Conservation (phyloP, 2,113 vertebrate genomes). For the Blennius ocellaris region DNA sequence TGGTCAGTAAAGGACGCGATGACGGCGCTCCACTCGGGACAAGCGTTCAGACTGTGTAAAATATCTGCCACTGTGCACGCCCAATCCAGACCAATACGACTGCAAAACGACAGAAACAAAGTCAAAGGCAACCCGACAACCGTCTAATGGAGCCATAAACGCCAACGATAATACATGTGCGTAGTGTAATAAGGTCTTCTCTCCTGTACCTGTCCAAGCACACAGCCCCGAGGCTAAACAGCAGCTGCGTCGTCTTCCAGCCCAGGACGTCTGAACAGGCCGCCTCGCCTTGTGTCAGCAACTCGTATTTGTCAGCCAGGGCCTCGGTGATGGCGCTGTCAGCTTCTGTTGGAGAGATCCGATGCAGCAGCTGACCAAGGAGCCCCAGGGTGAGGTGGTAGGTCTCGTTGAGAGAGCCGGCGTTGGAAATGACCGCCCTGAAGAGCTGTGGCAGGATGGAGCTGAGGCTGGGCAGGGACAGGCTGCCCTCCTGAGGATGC, state of each 20-base stretch:
- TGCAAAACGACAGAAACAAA: constrained; percentile 55
- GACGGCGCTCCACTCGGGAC: constrained; percentile 88
- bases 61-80: constrained; percentile 96
- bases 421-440: constrained; percentile 94
- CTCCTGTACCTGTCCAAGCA: constrained; percentile 92
- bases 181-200: not conserved
- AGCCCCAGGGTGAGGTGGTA: constrained; percentile 96
- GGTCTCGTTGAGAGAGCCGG: constrained; percentile 95
- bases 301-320: constrained; percentile 88
- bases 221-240: constrained; percentile 94
- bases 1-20: constrained; percentile 93
- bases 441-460: constrained; percentile 94
- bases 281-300: constrained; percentile 85
- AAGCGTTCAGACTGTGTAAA: constrained; percentile 88
- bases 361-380: constrained; percentile 91
- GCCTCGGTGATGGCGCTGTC: constrained; percentile 90
- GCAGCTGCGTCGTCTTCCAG: constrained; percentile 95
- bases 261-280: constrained; percentile 82
- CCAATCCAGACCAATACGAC: constrained; percentile 96
- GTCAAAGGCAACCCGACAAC: too few species aligned
- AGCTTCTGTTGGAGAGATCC: constrained; percentile 88
- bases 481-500: constrained; percentile 80
- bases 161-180: not conserved
- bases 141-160: not conserved
- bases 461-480: constrained; percentile 88